A percentile compares a stretch with the other conserved stretches of the same genome.
phyloP scores from a whole-genome alignment of 2,888 invertebrate species.

The Melangyna quadrimaculata region DNA sequence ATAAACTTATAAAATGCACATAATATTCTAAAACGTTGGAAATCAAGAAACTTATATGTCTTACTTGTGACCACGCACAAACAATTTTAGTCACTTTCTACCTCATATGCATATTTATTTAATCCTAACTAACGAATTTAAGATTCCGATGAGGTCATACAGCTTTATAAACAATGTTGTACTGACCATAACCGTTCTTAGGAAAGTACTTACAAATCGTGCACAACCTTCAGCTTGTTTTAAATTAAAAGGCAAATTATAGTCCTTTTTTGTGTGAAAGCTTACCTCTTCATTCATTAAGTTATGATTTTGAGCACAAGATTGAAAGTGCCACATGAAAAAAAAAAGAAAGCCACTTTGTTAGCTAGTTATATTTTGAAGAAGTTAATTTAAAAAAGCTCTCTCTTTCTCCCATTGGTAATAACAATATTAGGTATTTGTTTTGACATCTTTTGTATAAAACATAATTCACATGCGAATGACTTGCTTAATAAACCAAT shows the following conservation, averaged over 20 bases:
- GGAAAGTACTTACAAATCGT: neutral
- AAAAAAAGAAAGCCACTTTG: neutral
- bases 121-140: neutral
- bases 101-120: neutral
- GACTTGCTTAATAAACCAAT: neutral
- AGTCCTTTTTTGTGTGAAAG: constrained; percentile 31
- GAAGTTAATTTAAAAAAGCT: constrained; percentile 7
- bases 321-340: neutral
- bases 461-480: neutral
- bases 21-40: neutral
- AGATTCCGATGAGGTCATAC: constrained; percentile 51
- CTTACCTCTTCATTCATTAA: constrained; percentile 22
- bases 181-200: constrained; percentile 16
- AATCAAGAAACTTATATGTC: neutral
- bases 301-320: constrained; percentile 7
- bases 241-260: constrained; percentile 35
- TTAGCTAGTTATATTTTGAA: neutral
- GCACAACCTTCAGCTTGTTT: constrained; percentile 1
- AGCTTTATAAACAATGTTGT: constrained; percentile 15
- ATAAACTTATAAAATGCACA: neutral
- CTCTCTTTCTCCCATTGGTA: neutral
- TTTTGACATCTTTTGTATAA: neutral
- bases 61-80: neutral
- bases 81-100: neutral
- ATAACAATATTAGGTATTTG: neutral